Percentiles rank a stretch among this genome's conserved stretches.
phyloP scores from a whole-genome alignment of 2,113 vertebrate species.

The Tachysurus fulvidraco region DNA sequence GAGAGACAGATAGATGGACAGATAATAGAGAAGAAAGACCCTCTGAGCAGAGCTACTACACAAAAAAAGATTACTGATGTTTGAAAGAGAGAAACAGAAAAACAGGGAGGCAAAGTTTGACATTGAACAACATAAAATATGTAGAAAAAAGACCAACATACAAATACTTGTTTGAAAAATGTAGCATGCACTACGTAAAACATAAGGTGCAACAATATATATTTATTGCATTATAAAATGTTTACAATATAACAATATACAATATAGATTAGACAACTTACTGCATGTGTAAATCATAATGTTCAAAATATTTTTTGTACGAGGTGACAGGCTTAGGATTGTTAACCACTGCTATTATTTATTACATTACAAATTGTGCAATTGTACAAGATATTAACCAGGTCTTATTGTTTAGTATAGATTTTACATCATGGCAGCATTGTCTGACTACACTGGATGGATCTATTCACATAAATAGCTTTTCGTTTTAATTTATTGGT shows the following conservation, averaged over 20 bases:
- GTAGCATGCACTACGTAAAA: background rate
- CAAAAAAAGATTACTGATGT: background rate
- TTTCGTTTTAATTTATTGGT: constrained; percentile 38
- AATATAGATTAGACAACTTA: too few relatives aligned
- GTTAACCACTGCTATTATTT: background rate
- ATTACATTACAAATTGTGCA: background rate
- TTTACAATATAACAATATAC: background rate
- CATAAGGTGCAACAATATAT: background rate
- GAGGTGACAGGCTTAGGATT: background rate
- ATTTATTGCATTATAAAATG: background rate
- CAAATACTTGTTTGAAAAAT: background rate
- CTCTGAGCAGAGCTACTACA: background rate
- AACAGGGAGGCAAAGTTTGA: background rate
- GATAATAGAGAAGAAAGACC: background rate
- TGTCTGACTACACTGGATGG: constrained; percentile 3
- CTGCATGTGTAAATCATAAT: background rate
- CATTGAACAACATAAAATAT: background rate
- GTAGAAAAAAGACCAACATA: constrained; percentile 1
- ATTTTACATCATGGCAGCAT: background rate
- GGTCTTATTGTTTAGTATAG: background rate
- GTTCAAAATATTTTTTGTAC: background rate
- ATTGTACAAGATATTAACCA: background rate
- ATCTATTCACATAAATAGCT: constrained; percentile 14
- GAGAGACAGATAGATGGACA: background rate
- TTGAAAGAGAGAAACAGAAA: background rate